These are phyloP conservation scores for Cettia cetti DNA, from an alignment of 2,113 vertebrate genomes.

Conservation along the genomic window DNA sequence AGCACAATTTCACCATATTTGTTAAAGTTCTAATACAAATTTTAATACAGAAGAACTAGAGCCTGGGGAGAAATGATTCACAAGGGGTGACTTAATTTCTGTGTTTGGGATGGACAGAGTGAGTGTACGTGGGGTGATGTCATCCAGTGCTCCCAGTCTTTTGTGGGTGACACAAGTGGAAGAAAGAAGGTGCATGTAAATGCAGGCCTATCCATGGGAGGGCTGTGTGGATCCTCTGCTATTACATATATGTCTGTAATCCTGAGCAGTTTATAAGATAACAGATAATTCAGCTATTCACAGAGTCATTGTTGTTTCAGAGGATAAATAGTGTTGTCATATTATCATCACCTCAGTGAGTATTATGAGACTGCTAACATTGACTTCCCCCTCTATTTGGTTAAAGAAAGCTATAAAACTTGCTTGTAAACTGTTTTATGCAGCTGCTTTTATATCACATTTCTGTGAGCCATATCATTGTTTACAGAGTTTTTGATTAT, in stretches of 20 bases:
- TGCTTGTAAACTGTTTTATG: background rate
- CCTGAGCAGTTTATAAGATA: background rate
- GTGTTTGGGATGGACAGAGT: background rate
- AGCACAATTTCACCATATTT: background rate
- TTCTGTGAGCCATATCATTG: background rate
- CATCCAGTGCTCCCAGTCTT: background rate
- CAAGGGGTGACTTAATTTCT: background rate
- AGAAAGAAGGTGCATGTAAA: background rate
- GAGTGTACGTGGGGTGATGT: rapidly evolving
- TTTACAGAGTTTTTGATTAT: slow-evolving; percentile 10
- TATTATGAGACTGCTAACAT: background rate
- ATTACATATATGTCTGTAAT: background rate
- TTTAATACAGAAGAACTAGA: background rate
- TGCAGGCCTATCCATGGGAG: background rate
- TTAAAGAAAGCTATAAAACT: slow-evolving; percentile 1
- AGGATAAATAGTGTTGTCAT: background rate
- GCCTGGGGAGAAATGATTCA: background rate
- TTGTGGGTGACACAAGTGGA: background rate
- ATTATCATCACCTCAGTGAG: background rate
- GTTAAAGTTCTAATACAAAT: background rate
- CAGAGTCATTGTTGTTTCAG: background rate
- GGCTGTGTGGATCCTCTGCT: background rate
- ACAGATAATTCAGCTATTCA: background rate
- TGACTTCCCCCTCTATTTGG: background rate
- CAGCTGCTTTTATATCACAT: background rate